A percentile compares a stretch with the other conserved stretches of the same genome.
Conservation (phyloP, 2,888 invertebrate genomes). For the Dorcus parallelipipedus region DNA sequence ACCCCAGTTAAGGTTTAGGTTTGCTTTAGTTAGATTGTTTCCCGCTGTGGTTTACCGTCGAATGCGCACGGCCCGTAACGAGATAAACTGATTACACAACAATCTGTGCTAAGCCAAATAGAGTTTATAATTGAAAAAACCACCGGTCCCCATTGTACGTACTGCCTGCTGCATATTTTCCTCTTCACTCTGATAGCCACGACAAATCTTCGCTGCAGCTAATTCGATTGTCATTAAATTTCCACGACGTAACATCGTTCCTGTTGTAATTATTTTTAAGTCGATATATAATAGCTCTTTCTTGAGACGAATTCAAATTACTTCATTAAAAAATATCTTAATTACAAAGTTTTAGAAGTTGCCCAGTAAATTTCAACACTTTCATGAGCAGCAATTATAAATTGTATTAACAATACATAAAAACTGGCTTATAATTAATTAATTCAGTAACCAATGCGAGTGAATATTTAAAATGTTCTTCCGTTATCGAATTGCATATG, state of each 20-base stretch:
- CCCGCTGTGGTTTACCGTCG: slow-evolving; percentile 50
- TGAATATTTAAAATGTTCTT: too few relatives aligned
- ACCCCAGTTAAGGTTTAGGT: slow-evolving; percentile 53
- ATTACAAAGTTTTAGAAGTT: too few relatives aligned
- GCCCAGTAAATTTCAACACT: too few relatives aligned
- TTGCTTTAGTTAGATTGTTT: slow-evolving; percentile 52
- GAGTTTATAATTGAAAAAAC: slow-evolving; percentile 55
- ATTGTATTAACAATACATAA: too few relatives aligned
- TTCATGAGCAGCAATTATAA: too few relatives aligned
- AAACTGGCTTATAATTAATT: too few relatives aligned
- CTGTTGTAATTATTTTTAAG: background rate
- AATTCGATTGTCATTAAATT: background rate
- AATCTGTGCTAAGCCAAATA: slow-evolving; percentile 54
- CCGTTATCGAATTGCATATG: too few relatives aligned
- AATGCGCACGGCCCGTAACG: slow-evolving; percentile 49
- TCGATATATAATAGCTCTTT: background rate
- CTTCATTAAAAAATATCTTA: too few relatives aligned
- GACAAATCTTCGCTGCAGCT: slow-evolving; percentile 13
- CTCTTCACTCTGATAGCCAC: slow-evolving; percentile 23
- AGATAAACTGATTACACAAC: slow-evolving; percentile 53
- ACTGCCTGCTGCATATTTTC: slow-evolving; percentile 22
- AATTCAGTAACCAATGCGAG: too few relatives aligned
- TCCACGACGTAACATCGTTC: background rate
- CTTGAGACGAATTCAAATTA: too few relatives aligned
- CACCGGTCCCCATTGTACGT: slow-evolving; percentile 33